Evolutionary conservation across 2,888 invertebrate genomes (phyloP), one percentile per base, ranked within the genome.

Genomic region (Hemistola chrysoprasaria): DNA sequence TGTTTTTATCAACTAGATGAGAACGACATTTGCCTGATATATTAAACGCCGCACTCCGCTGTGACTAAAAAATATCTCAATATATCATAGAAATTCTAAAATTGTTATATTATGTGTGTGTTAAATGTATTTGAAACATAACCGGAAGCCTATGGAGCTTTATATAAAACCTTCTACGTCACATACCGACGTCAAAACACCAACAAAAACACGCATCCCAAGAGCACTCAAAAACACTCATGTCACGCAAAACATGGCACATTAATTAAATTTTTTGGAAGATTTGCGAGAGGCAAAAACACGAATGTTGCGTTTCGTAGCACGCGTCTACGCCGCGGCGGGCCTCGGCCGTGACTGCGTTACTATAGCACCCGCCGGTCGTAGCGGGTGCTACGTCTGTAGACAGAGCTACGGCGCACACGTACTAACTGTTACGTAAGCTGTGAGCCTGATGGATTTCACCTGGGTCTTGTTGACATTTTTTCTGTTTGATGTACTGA

Each of bases 291-390:
- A 43, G 29, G 40, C 50, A 46, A 51, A 56, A 56, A 47, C 47
- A 55, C 54, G 62, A 50, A 50, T 47, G 29, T 47, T 33, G 22
- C 16, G 8, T 42, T 43, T 59, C 73, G 75, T 75, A 74, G 68
- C 65, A 54, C 59, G 65, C 82, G 86, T 82, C 79, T 80, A 79
- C 80, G 80, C 80, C 70, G 65, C 51, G 52, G 65, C 74, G 59
- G 64, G 63, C 64, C 77, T 70, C 72, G 73, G 62, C 67, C 65
- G 65, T 70, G 72, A 85, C 84, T 85, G 82, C 50, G 85, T 85
- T 81, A 71, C 85, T 84, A 85, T 85, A 84, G 85, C 78, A 78
- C 64, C 83, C 79, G 64, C 82, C 78, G 63, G 67, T 53, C 72
- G 78, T 79, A 77, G 74, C 45, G 22, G 25, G 25, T 11, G 37